Conservation (phyloP, 2,888 invertebrate species). For the Griposia aprilina region DNA sequence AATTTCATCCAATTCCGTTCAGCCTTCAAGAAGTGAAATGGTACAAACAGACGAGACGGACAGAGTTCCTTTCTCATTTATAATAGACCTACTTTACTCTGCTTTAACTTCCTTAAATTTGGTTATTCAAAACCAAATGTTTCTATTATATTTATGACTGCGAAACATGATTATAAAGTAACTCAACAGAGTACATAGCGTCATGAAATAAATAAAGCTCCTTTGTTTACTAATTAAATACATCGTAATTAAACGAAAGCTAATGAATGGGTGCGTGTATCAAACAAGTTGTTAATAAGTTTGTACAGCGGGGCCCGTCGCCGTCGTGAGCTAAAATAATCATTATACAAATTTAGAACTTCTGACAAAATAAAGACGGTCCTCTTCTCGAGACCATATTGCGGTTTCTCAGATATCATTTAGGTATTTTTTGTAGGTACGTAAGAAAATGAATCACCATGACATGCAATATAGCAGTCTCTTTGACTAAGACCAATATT, state of each 20-base stretch:
- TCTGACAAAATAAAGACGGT: conserved; percentile 62
- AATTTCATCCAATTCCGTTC: background rate
- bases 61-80: background rate
- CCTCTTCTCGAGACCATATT: background rate
- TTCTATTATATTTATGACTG: background rate
- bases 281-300: conserved; percentile 33
- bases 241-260: conserved; percentile 17
- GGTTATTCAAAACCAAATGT: background rate
- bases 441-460: conserved; percentile 33
- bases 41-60: background rate
- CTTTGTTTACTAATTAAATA: conserved; percentile 21
- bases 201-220: background rate
- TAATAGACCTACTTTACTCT: background rate
- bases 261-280: conserved; percentile 46
- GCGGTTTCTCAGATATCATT: conserved; percentile 1
- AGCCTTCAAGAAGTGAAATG: background rate
- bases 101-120: background rate
- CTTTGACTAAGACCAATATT: conserved; percentile 32
- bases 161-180: background rate
- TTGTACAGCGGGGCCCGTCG: conserved; percentile 17
- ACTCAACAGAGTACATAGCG: background rate
- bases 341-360: conserved; percentile 56
- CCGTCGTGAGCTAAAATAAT: conserved; percentile 52
- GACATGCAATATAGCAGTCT: conserved; percentile 19
- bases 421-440: background rate